Percentiles rank a stretch among this genome's conserved stretches.
Evolutionary conservation across 1,140 invertebrate genomes (phyloP).

Genomic region (Eulimnadia texana): DNA sequence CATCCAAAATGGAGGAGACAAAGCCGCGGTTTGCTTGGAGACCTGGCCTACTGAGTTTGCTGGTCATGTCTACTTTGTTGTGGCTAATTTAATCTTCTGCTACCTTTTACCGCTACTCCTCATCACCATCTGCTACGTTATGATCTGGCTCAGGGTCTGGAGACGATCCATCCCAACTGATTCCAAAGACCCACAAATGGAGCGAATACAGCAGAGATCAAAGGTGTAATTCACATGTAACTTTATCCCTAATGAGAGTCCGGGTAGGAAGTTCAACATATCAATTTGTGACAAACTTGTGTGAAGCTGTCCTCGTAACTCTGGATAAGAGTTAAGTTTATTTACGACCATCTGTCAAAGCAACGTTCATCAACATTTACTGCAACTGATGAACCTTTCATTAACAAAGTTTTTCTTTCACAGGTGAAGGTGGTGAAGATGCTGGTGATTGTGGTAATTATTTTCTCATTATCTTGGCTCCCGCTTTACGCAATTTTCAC

Average conservation of each 20-base stretch:
- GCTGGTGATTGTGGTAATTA: slow-evolving; percentile 82
- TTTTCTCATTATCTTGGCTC: slow-evolving; percentile 89
- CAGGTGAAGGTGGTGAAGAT: slow-evolving; percentile 84
- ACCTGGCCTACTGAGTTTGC: slow-evolving; percentile 66
- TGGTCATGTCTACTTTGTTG: slow-evolving; percentile 69
- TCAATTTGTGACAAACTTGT: too few relatives aligned
- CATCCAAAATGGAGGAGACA: too few relatives aligned
- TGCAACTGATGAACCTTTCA: not conserved
- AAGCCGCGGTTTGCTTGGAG: slow-evolving; percentile 54
- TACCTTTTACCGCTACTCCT: slow-evolving; percentile 84
- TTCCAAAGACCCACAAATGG: slow-evolving; percentile 78
- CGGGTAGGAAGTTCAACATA: too few relatives aligned
- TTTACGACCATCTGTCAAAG: too few relatives aligned
- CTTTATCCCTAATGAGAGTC: not conserved
- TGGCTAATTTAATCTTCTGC: slow-evolving; percentile 75
- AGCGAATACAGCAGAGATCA: slow-evolving; percentile 77
- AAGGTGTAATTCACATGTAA: slow-evolving; percentile 33
- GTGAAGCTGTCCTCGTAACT: too few relatives aligned
- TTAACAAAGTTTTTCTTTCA: slow-evolving; percentile 15
- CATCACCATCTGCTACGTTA: slow-evolving; percentile 79
- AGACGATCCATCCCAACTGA: slow-evolving; percentile 72
- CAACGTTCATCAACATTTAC: not conserved
- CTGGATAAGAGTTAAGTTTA: too few relatives aligned
- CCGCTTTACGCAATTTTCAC: slow-evolving; percentile 84
- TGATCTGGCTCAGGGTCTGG: slow-evolving; percentile 86